Conservation (phyloP, 2,113 vertebrate genomes). For the Ptychochromis oligacanthus region DNA sequence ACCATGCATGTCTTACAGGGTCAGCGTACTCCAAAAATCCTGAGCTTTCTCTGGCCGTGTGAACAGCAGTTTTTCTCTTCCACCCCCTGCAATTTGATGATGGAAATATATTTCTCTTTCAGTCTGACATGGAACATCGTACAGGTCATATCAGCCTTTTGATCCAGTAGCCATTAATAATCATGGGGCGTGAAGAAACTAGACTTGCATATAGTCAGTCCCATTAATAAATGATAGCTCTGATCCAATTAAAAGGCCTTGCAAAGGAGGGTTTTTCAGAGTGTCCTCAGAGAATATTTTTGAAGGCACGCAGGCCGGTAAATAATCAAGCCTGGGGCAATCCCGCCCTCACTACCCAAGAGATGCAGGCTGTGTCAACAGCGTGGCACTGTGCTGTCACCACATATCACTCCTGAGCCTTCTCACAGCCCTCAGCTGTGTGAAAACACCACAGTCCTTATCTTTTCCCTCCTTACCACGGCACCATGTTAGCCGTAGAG, state of each 20-base stretch:
- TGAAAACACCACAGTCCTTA: conserved; percentile 72
- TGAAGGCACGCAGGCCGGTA: conserved; percentile 73
- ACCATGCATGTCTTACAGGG: conserved; percentile 68
- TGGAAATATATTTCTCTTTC: conserved; percentile 71
- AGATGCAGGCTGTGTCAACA: conserved; percentile 82
- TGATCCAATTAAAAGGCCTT: conserved; percentile 78
- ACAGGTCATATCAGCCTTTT: conserved; percentile 74
- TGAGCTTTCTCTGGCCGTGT: conserved; percentile 24
- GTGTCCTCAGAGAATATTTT: conserved; percentile 68
- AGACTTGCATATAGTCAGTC: conserved; percentile 69
- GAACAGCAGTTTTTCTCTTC: conserved; percentile 33
- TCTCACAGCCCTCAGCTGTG: conserved; percentile 68
- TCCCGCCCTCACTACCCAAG: conserved; percentile 75
- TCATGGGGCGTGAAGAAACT: conserved; percentile 68
- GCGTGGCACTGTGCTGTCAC: conserved; percentile 79
- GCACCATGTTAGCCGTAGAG: conserved; percentile 57
- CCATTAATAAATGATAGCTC: conserved; percentile 81
- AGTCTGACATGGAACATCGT: conserved; percentile 57
- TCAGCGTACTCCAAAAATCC: conserved; percentile 60
- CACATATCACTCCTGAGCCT: conserved; percentile 80
- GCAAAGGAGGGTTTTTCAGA: conserved; percentile 67
- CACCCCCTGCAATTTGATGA: conserved; percentile 47
- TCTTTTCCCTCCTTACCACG: conserved; percentile 59
- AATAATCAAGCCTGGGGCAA: conserved; percentile 78
- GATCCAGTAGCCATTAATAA: conserved; percentile 78